phyloP scores from a whole-genome alignment of 2,797 vertebrate genomes.

The Mormyrus hasselquistii region DNA sequence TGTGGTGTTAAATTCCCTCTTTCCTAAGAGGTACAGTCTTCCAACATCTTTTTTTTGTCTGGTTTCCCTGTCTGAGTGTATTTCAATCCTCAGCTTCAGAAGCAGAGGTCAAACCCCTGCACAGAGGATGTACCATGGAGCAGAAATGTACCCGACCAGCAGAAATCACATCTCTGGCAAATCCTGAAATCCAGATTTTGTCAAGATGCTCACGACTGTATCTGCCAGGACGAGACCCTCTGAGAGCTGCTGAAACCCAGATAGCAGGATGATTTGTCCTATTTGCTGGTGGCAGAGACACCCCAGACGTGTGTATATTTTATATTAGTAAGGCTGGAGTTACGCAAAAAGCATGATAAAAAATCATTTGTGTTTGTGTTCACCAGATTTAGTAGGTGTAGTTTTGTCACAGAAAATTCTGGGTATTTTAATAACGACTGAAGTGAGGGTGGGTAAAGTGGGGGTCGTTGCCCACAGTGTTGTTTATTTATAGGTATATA shows the following conservation, averaged over 20 bases:
- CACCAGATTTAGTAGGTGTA: not conserved
- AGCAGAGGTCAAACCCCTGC: not conserved
- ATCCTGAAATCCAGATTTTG: not conserved
- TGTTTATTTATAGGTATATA: slow-evolving; percentile 38
- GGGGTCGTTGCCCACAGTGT: not conserved
- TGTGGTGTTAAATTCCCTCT: not conserved
- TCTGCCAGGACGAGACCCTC: not conserved
- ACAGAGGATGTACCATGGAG: not conserved
- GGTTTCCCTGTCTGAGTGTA: not conserved
- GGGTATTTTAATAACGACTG: not conserved
- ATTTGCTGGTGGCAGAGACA: not conserved
- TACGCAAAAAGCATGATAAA: not conserved
- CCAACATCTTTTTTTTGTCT: not conserved
- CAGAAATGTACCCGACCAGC: not conserved
- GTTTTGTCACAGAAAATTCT: not conserved
- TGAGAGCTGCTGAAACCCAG: not conserved
- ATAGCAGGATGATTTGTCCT: not conserved
- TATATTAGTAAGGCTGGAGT: not conserved
- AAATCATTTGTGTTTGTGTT: not conserved
- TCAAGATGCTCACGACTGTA: not conserved
- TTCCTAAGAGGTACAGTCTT: not conserved
- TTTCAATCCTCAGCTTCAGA: not conserved
- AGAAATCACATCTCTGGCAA: not conserved
- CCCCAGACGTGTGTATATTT: not conserved
- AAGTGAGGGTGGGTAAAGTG: not conserved